Conservation (phyloP, 1,140 invertebrate species). For the Musca vetustissima region DNA sequence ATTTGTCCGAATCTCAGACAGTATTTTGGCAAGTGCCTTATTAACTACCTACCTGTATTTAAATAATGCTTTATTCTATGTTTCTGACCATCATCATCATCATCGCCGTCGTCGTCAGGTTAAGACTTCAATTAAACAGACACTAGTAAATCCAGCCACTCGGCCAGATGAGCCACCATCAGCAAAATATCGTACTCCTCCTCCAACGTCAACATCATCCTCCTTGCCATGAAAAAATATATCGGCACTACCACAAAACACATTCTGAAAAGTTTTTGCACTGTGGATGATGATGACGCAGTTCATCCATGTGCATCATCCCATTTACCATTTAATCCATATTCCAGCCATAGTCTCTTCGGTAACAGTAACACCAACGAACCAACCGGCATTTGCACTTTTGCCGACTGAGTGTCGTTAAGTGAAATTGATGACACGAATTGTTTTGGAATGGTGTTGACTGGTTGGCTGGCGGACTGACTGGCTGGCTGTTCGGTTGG, state of each 20-base stretch:
- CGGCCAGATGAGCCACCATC: background rate
- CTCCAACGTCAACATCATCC: background rate
- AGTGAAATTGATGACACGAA: slow-evolving; percentile 19
- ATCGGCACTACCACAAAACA: too few relatives aligned
- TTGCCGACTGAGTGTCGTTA: background rate
- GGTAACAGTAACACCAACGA: background rate
- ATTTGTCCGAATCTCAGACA: too few relatives aligned
- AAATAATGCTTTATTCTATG: background rate
- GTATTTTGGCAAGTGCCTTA: too few relatives aligned
- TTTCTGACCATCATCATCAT: background rate
- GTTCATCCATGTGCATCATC: background rate
- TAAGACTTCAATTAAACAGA: slow-evolving; percentile 8
- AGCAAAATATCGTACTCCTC: slow-evolving; percentile 9
- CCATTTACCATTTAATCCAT: slow-evolving; percentile 11
- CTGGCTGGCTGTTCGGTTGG: too few relatives aligned
- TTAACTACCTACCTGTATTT: too few relatives aligned
- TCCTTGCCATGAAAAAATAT: too few relatives aligned
- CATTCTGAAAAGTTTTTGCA: too few relatives aligned
- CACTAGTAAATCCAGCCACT: background rate
- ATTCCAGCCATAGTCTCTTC: too few relatives aligned
- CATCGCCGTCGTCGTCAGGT: too few relatives aligned
- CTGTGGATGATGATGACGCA: too few relatives aligned
- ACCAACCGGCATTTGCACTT: background rate
- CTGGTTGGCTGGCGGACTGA: too few relatives aligned
- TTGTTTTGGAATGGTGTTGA: background rate